Evolutionary conservation across 2,113 vertebrate genomes (phyloP).

Genomic region (Proteles cristata): DNA sequence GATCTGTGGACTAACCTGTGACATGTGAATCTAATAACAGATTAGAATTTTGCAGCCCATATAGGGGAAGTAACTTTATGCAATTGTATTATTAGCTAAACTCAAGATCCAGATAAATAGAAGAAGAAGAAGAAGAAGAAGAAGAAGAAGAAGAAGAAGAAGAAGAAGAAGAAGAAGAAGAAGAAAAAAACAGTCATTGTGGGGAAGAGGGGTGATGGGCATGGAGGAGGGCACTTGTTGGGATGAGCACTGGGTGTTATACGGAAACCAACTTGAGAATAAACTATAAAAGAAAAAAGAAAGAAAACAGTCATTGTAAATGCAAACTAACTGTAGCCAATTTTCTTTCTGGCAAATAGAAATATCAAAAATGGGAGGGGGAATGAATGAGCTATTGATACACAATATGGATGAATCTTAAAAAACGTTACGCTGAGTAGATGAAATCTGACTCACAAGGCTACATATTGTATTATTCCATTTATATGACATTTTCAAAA

Average conservation of each 20-base stretch:
- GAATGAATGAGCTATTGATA: not conserved
- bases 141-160: not conserved
- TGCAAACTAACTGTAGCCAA: not conserved
- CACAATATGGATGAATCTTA: not conserved
- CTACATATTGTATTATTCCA: not conserved
- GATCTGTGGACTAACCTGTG: not conserved
- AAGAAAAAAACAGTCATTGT: not conserved
- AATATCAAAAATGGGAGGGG: not conserved
- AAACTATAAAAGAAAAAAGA: no score
- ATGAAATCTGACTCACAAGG: not conserved
- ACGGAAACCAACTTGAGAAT: no score
- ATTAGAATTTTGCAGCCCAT: not conserved
- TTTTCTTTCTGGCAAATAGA: slow-evolving; percentile 17
- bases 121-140: not conserved
- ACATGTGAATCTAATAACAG: not conserved
- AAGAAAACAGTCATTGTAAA: not conserved
- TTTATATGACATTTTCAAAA: not conserved
- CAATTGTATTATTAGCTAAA: not conserved
- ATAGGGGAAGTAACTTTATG: not conserved
- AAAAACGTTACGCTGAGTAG: not conserved
- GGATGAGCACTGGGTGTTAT: no score
- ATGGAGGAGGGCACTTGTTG: no score
- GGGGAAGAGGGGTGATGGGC: no score
- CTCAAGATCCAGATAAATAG: not conserved
- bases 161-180: not conserved